Evolutionary conservation across 2,113 vertebrate species (phyloP), one percentile per base, ranked within the genome.

Genomic region (Hippocampus barbouri): DNA sequence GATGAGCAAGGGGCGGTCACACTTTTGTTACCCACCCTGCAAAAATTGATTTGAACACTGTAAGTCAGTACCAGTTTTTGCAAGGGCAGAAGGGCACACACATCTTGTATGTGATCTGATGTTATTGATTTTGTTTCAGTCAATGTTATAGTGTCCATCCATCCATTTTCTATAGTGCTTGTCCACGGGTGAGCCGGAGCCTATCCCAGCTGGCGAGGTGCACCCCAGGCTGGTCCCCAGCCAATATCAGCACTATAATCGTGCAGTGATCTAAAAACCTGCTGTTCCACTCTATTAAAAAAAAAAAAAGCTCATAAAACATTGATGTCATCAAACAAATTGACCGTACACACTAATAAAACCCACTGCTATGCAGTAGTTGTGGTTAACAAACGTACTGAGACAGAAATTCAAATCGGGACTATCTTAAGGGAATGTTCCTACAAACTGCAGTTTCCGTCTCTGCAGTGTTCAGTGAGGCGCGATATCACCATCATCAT

Each of bases 11-110:
- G 54, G 57, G 25, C 64, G 54, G 49, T 63, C 45, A 15, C 40
- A 53, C 45, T 27, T 25, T 53, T 65, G 67, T 68, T 66, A 47
- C 68, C 78, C 63, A 45, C 15, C 20, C 45, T 73, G 62, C 63
- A 67, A 65, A 62, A 77, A 63, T 27, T 30, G 1, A 23, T 16
- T 57, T 57, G n/a, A 57, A 57, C n/a, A 57, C 21, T 57, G n/a
- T 57, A 2, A 57, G 4, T 57, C 8, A 25, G n/a, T 23, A 57
- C 11, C 25, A n/a, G 12, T 56, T 25, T 56, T 10, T 56, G n/a
- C 21, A 56, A 56, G 21, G 53, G 53, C 21, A 56, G 23, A 56
- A 56, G 21, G 21, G 21, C 5, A 38, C 34, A 38, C 34, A 38
- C 34, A 38, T 38, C 34, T 38, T 38, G 34, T 38, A 38, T 38